Conservation (phyloP, 2,113 vertebrate genomes). For the Sander lucioperca region DNA sequence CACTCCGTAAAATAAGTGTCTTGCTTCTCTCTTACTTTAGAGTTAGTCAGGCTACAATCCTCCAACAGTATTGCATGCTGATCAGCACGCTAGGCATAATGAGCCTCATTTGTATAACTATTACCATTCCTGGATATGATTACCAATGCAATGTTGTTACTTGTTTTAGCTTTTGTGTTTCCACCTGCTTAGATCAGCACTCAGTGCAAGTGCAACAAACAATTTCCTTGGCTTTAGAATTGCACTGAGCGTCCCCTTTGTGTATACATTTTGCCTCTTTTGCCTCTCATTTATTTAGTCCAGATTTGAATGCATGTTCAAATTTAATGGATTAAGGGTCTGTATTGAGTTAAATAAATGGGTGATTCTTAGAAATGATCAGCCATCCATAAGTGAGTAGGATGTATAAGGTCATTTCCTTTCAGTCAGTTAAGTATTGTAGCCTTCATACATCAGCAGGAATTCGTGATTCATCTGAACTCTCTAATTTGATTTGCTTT, state of each 20-base stretch:
- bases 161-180: not conserved
- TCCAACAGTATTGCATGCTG: constrained; percentile 1
- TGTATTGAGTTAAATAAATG: not conserved
- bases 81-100: constrained; percentile 30
- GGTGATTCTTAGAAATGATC: not conserved
- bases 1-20: not conserved
- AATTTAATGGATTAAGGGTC: not conserved
- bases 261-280: too few species aligned
- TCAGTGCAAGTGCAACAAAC: not conserved
- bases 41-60: not conserved
- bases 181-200: constrained; percentile 7
- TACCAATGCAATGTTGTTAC: constrained; percentile 19
- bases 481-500: constrained; percentile 9
- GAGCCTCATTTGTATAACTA: constrained; percentile 24
- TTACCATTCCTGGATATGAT: constrained; percentile 11
- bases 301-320: not conserved
- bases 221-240: not conserved
- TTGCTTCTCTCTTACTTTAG: not conserved
- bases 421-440: not conserved
- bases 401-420: constrained; percentile 2
- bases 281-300: too few species aligned
- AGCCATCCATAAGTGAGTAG: not conserved
- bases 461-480: not conserved
- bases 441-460: not conserved
- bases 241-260: too few species aligned